These are phyloP conservation scores for Sylvia borin DNA, from an alignment of 2,797 vertebrate genomes.

Conservation along the genomic window DNA sequence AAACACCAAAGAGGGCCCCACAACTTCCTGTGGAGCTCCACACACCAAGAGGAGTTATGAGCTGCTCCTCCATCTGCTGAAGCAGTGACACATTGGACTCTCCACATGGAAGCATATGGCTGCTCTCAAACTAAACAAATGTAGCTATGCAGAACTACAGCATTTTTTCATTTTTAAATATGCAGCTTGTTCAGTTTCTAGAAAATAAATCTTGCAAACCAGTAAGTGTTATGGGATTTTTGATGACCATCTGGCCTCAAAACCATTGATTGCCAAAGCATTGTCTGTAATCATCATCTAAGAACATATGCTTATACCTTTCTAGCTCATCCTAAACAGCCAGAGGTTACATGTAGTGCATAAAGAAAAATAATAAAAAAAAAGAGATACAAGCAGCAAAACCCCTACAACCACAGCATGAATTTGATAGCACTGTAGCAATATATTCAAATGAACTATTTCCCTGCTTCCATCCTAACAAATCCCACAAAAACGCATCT, in stretches of 20 bases:
- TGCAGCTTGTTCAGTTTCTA: not conserved
- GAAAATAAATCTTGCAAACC: not conserved
- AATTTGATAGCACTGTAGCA: not conserved
- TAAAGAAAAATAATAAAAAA: not conserved
- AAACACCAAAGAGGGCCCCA: not conserved
- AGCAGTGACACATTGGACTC: fast-evolving
- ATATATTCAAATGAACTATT: not conserved
- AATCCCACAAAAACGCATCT: not conserved
- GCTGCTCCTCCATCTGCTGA: not conserved
- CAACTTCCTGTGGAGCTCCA: not conserved
- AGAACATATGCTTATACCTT: not conserved
- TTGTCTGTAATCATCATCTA: not conserved
- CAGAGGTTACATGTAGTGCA: not conserved
- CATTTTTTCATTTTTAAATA: not conserved
- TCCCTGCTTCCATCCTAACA: not conserved
- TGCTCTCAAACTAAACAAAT: not conserved
- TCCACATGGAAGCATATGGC: fast-evolving
- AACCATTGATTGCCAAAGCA: not conserved
- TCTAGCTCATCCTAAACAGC: not conserved
- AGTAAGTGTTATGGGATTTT: not conserved
- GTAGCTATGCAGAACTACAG: not conserved
- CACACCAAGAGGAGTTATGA: not conserved
- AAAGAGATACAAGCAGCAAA: not conserved
- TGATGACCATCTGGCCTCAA: not conserved
- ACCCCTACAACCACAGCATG: not conserved